Evolutionary conservation across 1,140 invertebrate species (phyloP).

Genomic region (Neotoxoptera formosana): DNA sequence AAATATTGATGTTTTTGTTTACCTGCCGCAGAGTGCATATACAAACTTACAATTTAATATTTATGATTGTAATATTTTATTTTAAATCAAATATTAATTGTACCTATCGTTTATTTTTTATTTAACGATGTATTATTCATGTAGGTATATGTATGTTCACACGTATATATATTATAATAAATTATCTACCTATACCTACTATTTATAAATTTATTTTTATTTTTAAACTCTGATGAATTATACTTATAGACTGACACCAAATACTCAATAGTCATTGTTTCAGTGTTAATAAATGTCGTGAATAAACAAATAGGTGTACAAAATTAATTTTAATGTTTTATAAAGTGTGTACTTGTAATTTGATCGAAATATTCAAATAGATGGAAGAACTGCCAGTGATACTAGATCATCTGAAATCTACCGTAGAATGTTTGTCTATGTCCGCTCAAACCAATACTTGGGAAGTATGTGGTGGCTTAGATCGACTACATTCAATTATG

Average conservation of each 20-base stretch:
- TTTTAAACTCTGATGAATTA: neutral
- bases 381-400: conserved; percentile 48
- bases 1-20: neutral
- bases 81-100: neutral
- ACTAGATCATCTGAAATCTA: conserved; percentile 66
- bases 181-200: neutral
- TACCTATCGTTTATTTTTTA: conserved; percentile 1
- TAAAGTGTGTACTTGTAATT: neutral
- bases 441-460: conserved; percentile 72
- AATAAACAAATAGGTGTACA: neutral
- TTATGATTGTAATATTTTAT: neutral
- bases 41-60: neutral
- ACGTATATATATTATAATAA: neutral
- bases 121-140: neutral
- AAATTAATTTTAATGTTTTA: neutral
- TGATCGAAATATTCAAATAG: neutral
- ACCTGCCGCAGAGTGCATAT: neutral
- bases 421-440: conserved; percentile 72
- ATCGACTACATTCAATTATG: conserved; percentile 68
- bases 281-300: neutral
- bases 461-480: conserved; percentile 73
- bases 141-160: neutral
- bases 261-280: neutral
- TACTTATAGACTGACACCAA: neutral
- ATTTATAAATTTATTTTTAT: neutral